A percentile compares a stretch with the other conserved stretches of the same genome.
These are phyloP conservation scores for Temnothorax unifasciatus DNA, from an alignment of 2,888 invertebrate species.

Conservation along the genomic window DNA sequence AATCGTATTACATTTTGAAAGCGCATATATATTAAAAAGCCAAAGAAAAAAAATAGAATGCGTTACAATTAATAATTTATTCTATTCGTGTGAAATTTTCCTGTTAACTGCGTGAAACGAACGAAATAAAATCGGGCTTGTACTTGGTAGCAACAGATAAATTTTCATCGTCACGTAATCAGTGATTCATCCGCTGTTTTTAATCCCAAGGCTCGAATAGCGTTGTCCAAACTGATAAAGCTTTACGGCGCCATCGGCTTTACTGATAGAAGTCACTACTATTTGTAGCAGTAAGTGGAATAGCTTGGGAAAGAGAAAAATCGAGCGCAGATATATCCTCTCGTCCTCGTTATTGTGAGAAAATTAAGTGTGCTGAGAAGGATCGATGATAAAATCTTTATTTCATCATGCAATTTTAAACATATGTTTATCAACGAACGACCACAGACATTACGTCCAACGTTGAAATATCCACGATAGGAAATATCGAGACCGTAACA, in stretches of 20 bases:
- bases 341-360: background rate
- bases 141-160: constrained; percentile 50
- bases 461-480: constrained; percentile 10
- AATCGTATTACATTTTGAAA: background rate
- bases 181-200: constrained; percentile 68
- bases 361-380: background rate
- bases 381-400: background rate
- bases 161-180: constrained; percentile 51
- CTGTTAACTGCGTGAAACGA: background rate
- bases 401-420: background rate
- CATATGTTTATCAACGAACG: background rate
- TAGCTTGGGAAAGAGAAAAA: background rate
- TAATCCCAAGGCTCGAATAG: constrained; percentile 64
- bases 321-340: background rate
- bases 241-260: constrained; percentile 56
- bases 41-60: background rate
- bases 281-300: background rate
- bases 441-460: background rate
- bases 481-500: constrained; percentile 2
- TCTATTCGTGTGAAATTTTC: background rate
- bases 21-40: background rate
- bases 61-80: background rate
- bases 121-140: background rate
- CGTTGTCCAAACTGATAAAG: constrained; percentile 67
- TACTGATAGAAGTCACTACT: background rate